A percentile compares a stretch with the other conserved stretches of the same genome.
These are phyloP conservation scores for Eupeodes corollae DNA, from an alignment of 1,140 invertebrate genomes.

Conservation along the genomic window DNA sequence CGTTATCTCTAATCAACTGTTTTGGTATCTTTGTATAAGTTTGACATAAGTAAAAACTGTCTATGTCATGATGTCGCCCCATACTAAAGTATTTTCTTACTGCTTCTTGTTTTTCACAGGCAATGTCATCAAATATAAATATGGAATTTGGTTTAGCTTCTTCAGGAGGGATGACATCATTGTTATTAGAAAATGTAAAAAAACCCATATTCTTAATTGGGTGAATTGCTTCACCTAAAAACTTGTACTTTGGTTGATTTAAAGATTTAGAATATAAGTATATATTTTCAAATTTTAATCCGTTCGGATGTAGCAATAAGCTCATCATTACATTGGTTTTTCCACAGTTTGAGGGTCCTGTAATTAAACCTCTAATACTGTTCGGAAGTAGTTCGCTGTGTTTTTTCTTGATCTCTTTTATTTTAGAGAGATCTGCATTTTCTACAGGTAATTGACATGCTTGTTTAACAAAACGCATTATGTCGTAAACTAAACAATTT, in stretches of 20 bases:
- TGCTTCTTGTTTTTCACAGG: constrained; percentile 25
- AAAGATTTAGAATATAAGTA: constrained; percentile 25
- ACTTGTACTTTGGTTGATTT: constrained; percentile 23
- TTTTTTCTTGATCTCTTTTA: constrained; percentile 6
- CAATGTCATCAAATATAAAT: constrained; percentile 37
- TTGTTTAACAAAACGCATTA: constrained; percentile 15
- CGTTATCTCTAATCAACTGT: constrained; percentile 34
- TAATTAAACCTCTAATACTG: constrained; percentile 18
- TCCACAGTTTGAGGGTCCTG: constrained; percentile 25
- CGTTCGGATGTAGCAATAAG: constrained; percentile 26
- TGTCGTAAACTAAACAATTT: constrained; percentile 5
- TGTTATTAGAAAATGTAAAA: constrained; percentile 8
- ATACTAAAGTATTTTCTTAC: constrained; percentile 33
- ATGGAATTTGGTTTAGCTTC: constrained; percentile 9
- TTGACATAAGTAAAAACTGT: no score
- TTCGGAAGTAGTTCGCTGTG: constrained; percentile 22
- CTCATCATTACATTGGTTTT: constrained; percentile 29
- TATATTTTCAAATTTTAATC: constrained; percentile 29
- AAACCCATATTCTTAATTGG: no score
- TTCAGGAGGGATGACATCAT: constrained; percentile 10
- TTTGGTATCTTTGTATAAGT: constrained; percentile 34
- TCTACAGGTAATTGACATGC: constrained; percentile 4
- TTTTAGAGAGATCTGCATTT: constrained; percentile 8
- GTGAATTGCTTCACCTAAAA: constrained; percentile 13
- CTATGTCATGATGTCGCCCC: constrained; percentile 33